phyloP scores from a whole-genome alignment of 2,113 vertebrate genomes.

The Tichodroma muraria region DNA sequence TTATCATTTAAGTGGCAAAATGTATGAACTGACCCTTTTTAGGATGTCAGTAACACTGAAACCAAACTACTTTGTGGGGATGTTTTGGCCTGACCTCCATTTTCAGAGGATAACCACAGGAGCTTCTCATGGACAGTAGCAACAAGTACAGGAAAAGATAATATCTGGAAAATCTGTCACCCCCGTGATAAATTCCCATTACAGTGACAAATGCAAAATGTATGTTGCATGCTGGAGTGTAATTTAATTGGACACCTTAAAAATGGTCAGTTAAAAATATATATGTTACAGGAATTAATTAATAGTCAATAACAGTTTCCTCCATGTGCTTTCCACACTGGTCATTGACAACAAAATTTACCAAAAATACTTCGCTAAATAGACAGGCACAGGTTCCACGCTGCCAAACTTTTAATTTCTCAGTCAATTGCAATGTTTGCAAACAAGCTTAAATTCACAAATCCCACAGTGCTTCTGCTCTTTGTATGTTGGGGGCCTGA shows the following conservation, averaged over 20 bases:
- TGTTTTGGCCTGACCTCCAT: background rate
- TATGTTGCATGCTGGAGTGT: background rate
- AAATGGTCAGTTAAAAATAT: background rate
- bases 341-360: background rate
- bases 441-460: background rate
- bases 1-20: background rate
- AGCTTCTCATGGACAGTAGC: background rate
- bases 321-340: background rate
- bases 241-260: background rate
- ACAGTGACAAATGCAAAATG: background rate
- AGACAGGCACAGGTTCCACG: rapidly evolving
- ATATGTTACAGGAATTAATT: background rate
- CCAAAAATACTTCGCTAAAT: background rate
- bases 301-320: background rate
- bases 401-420: background rate
- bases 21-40: background rate
- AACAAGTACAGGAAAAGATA: background rate
- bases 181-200: background rate
- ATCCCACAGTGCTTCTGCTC: background rate
- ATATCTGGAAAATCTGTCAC: background rate
- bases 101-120: background rate
- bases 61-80: background rate
- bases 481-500: rapidly evolving
- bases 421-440: background rate
- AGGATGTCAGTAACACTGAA: background rate